Conservation (phyloP, 1,140 invertebrate genomes). For the Cydia fagiglandana region DNA sequence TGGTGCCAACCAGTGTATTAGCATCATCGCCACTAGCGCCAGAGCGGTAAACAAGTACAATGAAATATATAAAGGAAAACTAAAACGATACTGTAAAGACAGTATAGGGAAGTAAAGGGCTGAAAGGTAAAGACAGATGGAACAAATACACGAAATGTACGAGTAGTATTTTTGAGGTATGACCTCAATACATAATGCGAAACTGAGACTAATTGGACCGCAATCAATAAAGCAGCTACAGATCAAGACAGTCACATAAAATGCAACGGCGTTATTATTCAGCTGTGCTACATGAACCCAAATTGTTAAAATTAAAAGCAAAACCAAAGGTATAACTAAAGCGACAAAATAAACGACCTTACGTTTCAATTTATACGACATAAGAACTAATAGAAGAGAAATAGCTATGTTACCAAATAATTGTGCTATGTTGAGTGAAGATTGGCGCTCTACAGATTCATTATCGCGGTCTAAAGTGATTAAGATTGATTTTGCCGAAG, state of each 20-base stretch:
- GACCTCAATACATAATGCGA: neutral
- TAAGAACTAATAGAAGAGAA: neutral
- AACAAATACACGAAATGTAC: neutral
- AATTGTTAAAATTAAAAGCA: neutral
- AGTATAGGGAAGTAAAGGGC: neutral
- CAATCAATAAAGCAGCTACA: neutral
- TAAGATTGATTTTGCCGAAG: neutral
- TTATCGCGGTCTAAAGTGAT: neutral
- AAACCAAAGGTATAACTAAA: neutral
- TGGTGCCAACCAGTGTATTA: neutral
- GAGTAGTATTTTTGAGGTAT: slow-evolving; percentile 10
- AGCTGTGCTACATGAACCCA: neutral
- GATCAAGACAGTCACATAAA: neutral
- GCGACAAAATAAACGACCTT: neutral
- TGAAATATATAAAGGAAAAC: slow-evolving; percentile 1
- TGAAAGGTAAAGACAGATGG: neutral
- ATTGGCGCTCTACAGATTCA: neutral
- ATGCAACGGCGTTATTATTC: neutral
- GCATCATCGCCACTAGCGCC: neutral
- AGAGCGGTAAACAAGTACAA: neutral
- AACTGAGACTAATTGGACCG: neutral
- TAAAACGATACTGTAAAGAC: neutral
- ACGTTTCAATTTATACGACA: neutral
- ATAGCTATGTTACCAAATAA: neutral
- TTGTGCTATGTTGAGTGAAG: neutral